These are phyloP conservation scores for Pyxicephalus adspersus DNA, from an alignment of 2,113 vertebrate genomes.

Conservation along the genomic window DNA sequence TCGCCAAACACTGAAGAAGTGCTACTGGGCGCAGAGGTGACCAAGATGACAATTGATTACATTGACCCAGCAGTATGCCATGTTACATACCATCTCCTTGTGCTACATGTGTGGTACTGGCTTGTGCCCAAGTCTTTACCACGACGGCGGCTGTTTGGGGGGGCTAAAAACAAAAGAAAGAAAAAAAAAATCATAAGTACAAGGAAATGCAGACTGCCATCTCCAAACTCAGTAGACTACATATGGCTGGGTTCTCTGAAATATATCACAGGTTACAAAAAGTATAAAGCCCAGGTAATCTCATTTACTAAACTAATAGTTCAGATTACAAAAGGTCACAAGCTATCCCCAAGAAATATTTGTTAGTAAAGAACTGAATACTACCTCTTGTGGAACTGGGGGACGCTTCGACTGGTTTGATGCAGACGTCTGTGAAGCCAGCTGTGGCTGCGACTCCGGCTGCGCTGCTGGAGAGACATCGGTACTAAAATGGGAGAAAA, in stretches of 20 bases:
- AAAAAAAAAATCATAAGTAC: not conserved
- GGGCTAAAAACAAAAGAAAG: constrained; percentile 64
- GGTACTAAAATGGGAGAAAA: constrained; percentile 75
- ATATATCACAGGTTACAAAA: too few species aligned
- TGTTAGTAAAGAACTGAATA: not conserved
- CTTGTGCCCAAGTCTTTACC: constrained; percentile 91
- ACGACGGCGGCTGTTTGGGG: constrained; percentile 78
- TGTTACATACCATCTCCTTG: constrained; percentile 87
- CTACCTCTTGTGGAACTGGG: constrained; percentile 85
- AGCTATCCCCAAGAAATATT: not conserved
- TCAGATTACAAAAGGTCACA: too few species aligned
- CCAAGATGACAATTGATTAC: too few species aligned
- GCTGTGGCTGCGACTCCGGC: constrained; percentile 92
- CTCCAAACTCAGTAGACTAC: too few species aligned
- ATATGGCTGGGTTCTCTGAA: too few species aligned
- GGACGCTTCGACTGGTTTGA: constrained; percentile 87
- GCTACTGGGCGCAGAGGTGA: too few species aligned
- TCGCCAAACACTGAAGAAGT: too few species aligned
- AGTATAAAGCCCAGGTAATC: too few species aligned
- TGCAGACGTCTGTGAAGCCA: constrained; percentile 89
- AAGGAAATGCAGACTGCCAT: too few species aligned
- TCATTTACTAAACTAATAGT: too few species aligned
- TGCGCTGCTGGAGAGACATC: constrained; percentile 89
- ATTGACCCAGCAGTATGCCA: too few species aligned
- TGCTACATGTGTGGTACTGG: constrained; percentile 91